Percentiles rank a stretch among this genome's conserved stretches.
Conservation (phyloP, 2,113 vertebrate genomes). For the Poeciliopsis retropinna region DNA sequence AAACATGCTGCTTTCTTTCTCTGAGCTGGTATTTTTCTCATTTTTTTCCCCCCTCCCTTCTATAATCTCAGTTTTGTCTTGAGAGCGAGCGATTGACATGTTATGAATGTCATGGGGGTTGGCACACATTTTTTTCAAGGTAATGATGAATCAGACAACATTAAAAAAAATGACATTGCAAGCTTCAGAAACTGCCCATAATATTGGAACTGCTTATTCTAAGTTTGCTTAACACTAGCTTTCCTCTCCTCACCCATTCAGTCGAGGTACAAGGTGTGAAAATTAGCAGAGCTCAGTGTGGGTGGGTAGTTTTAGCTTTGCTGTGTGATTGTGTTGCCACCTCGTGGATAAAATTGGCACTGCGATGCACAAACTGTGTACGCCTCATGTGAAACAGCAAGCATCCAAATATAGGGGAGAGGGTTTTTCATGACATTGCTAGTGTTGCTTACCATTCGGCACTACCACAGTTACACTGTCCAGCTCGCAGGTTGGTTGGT, state of each 20-base stretch:
- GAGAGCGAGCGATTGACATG: background rate
- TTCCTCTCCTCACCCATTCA: conserved; percentile 8
- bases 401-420: background rate
- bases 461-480: conserved; percentile 23
- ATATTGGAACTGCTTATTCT: conserved; percentile 21
- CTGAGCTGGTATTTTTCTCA: conserved; percentile 27
- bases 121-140: background rate
- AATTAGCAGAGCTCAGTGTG: conserved; percentile 19
- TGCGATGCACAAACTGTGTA: conserved; percentile 25
- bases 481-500: conserved; percentile 21
- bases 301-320: conserved; percentile 14
- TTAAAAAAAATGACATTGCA: background rate
- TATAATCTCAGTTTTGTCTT: conserved; percentile 9
- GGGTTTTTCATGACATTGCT: conserved; percentile 10
- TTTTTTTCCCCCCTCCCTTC: conserved; percentile 14
- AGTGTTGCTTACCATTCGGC: conserved; percentile 18
- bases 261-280: conserved; percentile 22
- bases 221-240: conserved; percentile 2
- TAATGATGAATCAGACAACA: conserved; percentile 8
- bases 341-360: conserved; percentile 60
- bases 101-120: background rate
- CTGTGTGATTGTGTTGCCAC: conserved; percentile 51
- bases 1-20: conserved; percentile 34
- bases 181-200: conserved; percentile 16
- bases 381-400: conserved; percentile 10